Conservation (phyloP, 2,888 invertebrate species). For the Ashinkailepas kermadecensis region DNA sequence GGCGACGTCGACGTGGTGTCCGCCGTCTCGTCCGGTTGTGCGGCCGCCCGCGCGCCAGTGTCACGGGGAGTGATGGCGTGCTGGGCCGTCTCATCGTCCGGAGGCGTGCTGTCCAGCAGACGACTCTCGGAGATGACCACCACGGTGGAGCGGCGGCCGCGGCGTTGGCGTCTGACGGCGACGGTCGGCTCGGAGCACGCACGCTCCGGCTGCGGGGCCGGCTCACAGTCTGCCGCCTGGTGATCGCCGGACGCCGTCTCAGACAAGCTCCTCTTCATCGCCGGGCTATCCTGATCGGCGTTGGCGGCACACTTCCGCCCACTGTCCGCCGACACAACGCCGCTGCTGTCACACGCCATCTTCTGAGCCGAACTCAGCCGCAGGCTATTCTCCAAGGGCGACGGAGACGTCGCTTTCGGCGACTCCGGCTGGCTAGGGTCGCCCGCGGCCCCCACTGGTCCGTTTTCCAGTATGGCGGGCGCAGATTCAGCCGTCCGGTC, state of each 20-base stretch:
- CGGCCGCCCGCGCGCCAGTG: not conserved
- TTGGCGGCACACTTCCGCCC: no score
- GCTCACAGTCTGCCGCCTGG: not conserved
- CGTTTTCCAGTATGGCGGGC: not conserved
- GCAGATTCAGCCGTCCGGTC: not conserved
- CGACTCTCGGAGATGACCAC: not conserved
- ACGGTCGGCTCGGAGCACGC: not conserved
- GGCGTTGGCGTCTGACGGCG: not conserved
- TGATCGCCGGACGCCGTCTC: no score
- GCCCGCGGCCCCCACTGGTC: not conserved
- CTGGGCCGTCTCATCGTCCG: not conserved
- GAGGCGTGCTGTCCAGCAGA: not conserved
- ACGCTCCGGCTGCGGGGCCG: not conserved
- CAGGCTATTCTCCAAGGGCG: no score
- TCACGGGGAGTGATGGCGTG: not conserved
- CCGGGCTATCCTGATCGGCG: not conserved
- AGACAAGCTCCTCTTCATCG: not conserved
- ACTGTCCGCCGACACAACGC: no score
- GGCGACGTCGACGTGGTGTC: not conserved
- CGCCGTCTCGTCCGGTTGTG: not conserved
- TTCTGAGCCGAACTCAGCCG: no score
- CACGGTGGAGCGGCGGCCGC: not conserved
- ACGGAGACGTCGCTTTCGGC: no score
- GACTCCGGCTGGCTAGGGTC: not conserved
- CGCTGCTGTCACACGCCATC: no score